Percentiles rank a stretch among this genome's conserved stretches.
Conservation (phyloP, 2,797 vertebrate species). For the Sebastes aleutianus region DNA sequence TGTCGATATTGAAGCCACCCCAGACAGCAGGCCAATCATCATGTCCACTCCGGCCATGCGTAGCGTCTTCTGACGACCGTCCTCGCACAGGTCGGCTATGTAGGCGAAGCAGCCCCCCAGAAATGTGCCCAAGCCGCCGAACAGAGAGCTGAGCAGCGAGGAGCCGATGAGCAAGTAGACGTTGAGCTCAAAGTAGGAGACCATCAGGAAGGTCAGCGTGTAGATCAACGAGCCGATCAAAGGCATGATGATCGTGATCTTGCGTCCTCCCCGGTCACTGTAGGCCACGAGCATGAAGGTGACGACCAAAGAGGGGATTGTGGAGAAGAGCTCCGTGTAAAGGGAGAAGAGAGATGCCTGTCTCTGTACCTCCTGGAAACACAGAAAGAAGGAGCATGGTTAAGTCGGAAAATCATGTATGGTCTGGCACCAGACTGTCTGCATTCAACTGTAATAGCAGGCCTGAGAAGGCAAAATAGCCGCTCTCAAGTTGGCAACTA, state of each 20-base stretch:
- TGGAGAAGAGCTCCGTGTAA: constrained; percentile 85
- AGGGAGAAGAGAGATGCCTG: constrained; percentile 88
- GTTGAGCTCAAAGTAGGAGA: constrained; percentile 87
- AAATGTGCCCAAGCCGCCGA: constrained; percentile 89
- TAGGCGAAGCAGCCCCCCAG: constrained; percentile 93
- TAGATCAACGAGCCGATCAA: constrained; percentile 83
- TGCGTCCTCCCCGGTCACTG: constrained; percentile 90
- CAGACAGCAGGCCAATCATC: constrained; percentile 89
- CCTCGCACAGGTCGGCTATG: constrained; percentile 87
- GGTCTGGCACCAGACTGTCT: not conserved
- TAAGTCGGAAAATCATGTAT: not conserved
- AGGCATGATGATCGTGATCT: constrained; percentile 88
- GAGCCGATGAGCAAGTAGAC: constrained; percentile 85
- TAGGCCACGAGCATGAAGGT: constrained; percentile 90
- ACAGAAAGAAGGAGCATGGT: constrained; percentile 35
- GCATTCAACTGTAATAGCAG: not conserved
- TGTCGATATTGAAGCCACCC: constrained; percentile 86
- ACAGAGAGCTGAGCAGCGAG: constrained; percentile 84
- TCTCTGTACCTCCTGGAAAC: constrained; percentile 89
- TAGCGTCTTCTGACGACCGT: constrained; percentile 86
- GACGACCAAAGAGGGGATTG: constrained; percentile 87
- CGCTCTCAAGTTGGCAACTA: not conserved
- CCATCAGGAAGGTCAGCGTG: constrained; percentile 72
- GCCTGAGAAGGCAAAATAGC: not conserved
- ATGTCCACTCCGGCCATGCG: constrained; percentile 93